phyloP scores from a whole-genome alignment of 2,113 vertebrate genomes.

The Miniopterus natalensis region DNA sequence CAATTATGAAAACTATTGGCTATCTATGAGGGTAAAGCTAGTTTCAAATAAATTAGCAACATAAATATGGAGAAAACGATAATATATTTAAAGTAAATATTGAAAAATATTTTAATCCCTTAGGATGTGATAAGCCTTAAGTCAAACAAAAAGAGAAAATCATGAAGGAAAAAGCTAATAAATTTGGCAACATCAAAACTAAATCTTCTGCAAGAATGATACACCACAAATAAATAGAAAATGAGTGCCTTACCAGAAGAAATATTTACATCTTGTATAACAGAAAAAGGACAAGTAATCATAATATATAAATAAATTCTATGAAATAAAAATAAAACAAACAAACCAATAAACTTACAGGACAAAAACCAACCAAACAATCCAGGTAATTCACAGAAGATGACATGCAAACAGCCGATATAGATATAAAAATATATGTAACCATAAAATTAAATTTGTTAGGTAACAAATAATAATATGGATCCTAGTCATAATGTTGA shows the following conservation, averaged over 20 bases:
- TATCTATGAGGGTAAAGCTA: neutral
- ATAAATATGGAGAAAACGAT: neutral
- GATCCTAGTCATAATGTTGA: neutral
- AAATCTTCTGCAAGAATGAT: neutral
- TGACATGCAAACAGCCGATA: neutral
- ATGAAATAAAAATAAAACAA: slow-evolving; percentile 8
- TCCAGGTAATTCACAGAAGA: neutral
- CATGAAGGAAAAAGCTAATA: neutral
- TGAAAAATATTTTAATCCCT: neutral
- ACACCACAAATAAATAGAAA: neutral
- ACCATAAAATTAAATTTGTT: neutral
- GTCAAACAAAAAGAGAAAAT: neutral
- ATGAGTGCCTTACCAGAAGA: neutral
- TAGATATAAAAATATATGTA: neutral
- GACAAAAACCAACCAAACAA: neutral
- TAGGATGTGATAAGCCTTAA: neutral
- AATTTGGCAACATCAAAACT: neutral
- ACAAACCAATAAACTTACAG: neutral
- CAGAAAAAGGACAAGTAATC: neutral
- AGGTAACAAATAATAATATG: neutral
- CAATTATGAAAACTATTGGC: neutral
- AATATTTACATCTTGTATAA: neutral
- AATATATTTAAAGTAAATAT: neutral
- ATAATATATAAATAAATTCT: neutral
- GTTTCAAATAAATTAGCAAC: slow-evolving; percentile 38